Conservation (phyloP, 1,140 invertebrate genomes). For the Conopomorpha cramerella region DNA sequence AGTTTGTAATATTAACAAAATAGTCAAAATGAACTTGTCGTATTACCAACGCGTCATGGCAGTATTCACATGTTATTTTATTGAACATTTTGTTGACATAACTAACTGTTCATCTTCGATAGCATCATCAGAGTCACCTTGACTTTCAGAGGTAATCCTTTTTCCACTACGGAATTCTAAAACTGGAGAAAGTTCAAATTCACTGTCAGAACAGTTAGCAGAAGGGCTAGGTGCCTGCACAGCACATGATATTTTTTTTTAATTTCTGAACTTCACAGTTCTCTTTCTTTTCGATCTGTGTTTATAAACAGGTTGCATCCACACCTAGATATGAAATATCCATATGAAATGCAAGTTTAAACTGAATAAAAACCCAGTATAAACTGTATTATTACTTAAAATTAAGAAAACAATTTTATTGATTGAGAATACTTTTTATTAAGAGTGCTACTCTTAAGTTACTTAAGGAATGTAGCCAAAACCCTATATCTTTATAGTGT, state of each 20-base stretch:
- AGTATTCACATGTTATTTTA: too few relatives aligned
- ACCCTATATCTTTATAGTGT: background rate
- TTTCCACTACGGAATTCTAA: background rate
- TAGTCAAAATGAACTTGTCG: too few relatives aligned
- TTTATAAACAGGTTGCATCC: too few relatives aligned
- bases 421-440: slow-evolving; percentile 7
- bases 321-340: too few relatives aligned
- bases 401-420: too few relatives aligned
- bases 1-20: too few relatives aligned
- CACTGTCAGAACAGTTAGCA: background rate
- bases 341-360: slow-evolving; percentile 5
- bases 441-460: slow-evolving; percentile 7
- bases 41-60: too few relatives aligned
- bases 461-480: slow-evolving; percentile 4
- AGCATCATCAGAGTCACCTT: background rate
- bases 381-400: too few relatives aligned
- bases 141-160: background rate
- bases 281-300: too few relatives aligned
- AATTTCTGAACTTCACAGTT: too few relatives aligned
- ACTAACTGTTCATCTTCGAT: background rate
- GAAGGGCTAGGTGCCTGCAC: background rate
- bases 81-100: too few relatives aligned
- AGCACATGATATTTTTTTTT: too few relatives aligned
- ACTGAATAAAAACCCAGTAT: slow-evolving; percentile 5
- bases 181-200: background rate